These are phyloP conservation scores for Brachionus sp. DNA, from an alignment of 1,140 invertebrate species.

Conservation along the genomic window DNA sequence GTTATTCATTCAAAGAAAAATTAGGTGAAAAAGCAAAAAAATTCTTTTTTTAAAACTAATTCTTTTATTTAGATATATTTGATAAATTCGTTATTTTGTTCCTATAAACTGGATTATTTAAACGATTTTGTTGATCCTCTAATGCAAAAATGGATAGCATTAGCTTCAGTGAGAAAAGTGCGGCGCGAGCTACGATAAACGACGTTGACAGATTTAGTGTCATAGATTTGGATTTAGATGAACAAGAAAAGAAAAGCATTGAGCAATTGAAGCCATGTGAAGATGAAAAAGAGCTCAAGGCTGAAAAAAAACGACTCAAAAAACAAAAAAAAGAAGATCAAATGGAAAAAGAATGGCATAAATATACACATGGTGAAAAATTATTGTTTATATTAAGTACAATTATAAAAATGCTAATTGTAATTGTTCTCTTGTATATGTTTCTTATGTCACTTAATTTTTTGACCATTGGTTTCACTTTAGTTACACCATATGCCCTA, in stretches of 20 bases:
- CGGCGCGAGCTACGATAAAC: not conserved
- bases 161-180: not conserved
- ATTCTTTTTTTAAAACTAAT: not conserved
- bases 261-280: not conserved
- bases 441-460: not conserved
- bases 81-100: not conserved
- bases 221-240: not conserved
- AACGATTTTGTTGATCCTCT: not conserved
- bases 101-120: not conserved
- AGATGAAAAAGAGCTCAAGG: not conserved
- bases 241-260: not conserved
- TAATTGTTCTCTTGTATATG: not conserved
- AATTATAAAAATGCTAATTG: not conserved
- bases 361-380: not conserved
- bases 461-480: not conserved
- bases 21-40: not conserved
- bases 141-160: not conserved
- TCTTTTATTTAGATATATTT: not conserved
- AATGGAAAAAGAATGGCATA: not conserved
- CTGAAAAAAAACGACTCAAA: not conserved
- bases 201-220: not conserved
- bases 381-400: not conserved
- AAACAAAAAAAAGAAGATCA: not conserved
- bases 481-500: not conserved
- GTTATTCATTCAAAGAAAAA: not conserved